Base-by-base conservation (phyloP, 2,888 invertebrate genomes). In the Acleris cristana region DNA sequence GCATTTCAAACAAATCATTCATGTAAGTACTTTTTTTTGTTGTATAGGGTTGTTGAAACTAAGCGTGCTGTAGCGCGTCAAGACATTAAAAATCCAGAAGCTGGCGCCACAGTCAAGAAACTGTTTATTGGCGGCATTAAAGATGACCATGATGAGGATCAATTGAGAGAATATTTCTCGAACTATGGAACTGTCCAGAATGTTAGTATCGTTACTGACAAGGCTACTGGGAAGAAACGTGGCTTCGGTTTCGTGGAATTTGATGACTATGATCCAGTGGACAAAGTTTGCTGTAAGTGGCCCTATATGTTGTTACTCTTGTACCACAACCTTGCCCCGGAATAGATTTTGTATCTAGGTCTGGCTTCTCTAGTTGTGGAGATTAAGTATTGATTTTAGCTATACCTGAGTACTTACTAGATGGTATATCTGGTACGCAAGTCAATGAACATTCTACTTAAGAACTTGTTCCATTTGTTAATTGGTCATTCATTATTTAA, bases 161-260 rank as follows among this genome's bases (percentile, higher is more conserved):
- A 98, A 83, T 92, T 99, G 16, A 93, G 96, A 65, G 96, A 97
- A 70, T 97, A 98, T 81, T 98, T 98, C 84, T 95, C 95, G 59
- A 94, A 94, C 64, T 98, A 95, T 86, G 99, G 99, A 16, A 95
- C 93, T 71, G 97, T 99, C 65, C 94, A 96, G 63, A 96, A 96
- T 69, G 96, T 98, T 52, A 97, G 97, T 77, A 96, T 99, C 79
- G 98, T 98, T 2, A 96, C 96, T 12, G 98, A 99, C 82, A 98
- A 98, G 79, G 96, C 96, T 70, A 97, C 97, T 0, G 98, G 98
- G 63, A 98, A 98, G 87, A 98, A 97, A 77, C 95, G 99, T 76
- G 99, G 99, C 5, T 99, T 99, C 87, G 99, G 98, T 30, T 99
- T 99, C 85, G 96, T 99, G 48, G 98, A 98, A 85, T 99, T 98